Evolutionary conservation across 1,140 invertebrate species (phyloP), one percentile per base, ranked within the genome.

Genomic region (Orchestia grillus): DNA sequence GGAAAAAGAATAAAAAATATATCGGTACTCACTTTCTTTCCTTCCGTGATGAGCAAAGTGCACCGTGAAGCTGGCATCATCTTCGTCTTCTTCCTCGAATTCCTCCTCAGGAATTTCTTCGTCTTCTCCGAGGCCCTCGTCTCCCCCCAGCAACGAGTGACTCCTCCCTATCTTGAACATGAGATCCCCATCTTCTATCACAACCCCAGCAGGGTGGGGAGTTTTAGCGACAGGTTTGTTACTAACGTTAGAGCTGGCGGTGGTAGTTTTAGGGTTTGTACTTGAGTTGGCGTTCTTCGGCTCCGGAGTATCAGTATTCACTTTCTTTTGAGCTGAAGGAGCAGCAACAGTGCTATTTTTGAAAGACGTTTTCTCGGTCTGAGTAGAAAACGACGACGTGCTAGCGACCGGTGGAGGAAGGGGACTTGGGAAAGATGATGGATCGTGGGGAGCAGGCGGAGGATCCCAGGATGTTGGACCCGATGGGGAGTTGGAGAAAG

Each of bases 21-120:
- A 77, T 8, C 11, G 15, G 88, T 94, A 94, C 92, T 94, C 92
- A 94, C 92, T 94, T 40, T 94, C 92, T 40, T 47, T 94, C 36
- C 92, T 44, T 44, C 92, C 92, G 92, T 94, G 92, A 94, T 94
- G 92, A 8, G 92, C 92, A 40, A 94, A 94, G 44, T 94, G 92
- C 19, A 94, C 92, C 15, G 92, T 94, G 44, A 94, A 94, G 44
- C 92, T 94, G 6, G 41, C 92, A 45, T 94, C 92, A 47, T 94
- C 92, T 6, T 94, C 92, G 45, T 94, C 92, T 28, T 94, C 92
- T 28, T 94, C 92, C 43, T 94, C 92, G 11, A 45, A 44, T 0
- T 45, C 43, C 44, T 94, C 92, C 44, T 94, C 92, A 8, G 19
- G 41, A 40, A 94, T 44, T 44, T 40, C 41, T n/a, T 94, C 92